A percentile compares a stretch with the other conserved stretches of the same genome.
Evolutionary conservation across 2,113 vertebrate species (phyloP).

Genomic region (Dolichotis patagonum): DNA sequence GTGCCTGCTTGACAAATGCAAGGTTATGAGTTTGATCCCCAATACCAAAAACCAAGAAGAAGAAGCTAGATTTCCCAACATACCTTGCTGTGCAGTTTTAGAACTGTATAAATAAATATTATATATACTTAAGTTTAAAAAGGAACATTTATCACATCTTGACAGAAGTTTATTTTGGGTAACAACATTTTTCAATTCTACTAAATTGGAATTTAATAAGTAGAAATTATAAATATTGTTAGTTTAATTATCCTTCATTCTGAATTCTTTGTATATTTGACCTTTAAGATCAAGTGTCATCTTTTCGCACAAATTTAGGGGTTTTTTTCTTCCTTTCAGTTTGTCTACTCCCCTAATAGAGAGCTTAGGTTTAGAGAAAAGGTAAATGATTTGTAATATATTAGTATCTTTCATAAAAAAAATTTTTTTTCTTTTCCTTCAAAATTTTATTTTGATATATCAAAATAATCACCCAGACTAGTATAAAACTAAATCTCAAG

Average conservation of each 20-base stretch:
- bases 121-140: background rate
- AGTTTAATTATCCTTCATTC: conserved; percentile 12
- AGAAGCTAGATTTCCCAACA: background rate
- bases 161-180: background rate
- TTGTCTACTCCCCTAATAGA: background rate
- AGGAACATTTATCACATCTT: background rate
- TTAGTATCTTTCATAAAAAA: background rate
- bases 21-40: too few relatives aligned
- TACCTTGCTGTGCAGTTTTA: background rate
- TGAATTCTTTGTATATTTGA: conserved; percentile 16
- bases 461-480: conserved; percentile 3
- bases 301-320: background rate
- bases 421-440: background rate
- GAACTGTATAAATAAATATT: background rate
- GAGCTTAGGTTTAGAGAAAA: background rate
- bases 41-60: too few relatives aligned
- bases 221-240: conserved; percentile 3
- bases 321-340: background rate
- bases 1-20: too few relatives aligned
- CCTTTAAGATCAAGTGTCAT: background rate
- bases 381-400: background rate
- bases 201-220: background rate
- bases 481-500: background rate
- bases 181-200: conserved; percentile 17
- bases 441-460: conserved; percentile 6